Percentiles rank a stretch among this genome's conserved stretches.
Evolutionary conservation across 2,888 invertebrate species (phyloP).

Genomic region (Luperina testacea): DNA sequence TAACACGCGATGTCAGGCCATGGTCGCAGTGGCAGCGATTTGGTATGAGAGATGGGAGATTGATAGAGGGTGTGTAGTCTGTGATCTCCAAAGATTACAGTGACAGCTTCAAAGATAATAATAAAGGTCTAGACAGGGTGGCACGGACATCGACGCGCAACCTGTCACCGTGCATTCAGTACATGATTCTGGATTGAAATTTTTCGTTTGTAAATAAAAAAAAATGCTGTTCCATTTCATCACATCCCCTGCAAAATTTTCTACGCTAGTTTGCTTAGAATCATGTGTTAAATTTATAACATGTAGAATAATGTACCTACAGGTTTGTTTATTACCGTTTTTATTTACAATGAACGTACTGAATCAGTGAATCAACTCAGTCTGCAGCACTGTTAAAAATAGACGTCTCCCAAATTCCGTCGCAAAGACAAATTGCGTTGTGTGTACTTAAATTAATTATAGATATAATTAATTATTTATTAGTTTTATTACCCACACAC

Average conservation of each 20-base stretch:
- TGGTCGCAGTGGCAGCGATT: conserved; percentile 57
- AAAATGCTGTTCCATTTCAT: no score
- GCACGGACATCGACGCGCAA: not conserved
- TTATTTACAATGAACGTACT: not conserved
- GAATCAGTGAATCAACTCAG: not conserved
- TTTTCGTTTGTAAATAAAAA: no score
- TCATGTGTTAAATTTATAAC: not conserved
- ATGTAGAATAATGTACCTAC: not conserved
- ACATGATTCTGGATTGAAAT: no score
- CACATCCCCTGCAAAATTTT: no score
- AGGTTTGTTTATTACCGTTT: not conserved
- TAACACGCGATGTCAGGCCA: conserved; percentile 60
- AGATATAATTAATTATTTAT: not conserved
- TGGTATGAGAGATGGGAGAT: not conserved
- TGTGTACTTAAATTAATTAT: not conserved
- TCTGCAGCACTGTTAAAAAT: not conserved
- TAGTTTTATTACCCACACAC: not conserved
- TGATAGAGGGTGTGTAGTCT: no score
- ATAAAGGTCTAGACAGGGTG: not conserved
- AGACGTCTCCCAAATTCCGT: not conserved
- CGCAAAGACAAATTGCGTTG: not conserved
- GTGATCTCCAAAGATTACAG: not conserved
- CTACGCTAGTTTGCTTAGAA: no score
- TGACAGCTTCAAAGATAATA: not conserved
- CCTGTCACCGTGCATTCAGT: no score